Percentiles rank a stretch among this genome's conserved stretches.
These are phyloP conservation scores for Trichomycterus rosablanca DNA, from an alignment of 2,113 vertebrate species.

Conservation along the genomic window DNA sequence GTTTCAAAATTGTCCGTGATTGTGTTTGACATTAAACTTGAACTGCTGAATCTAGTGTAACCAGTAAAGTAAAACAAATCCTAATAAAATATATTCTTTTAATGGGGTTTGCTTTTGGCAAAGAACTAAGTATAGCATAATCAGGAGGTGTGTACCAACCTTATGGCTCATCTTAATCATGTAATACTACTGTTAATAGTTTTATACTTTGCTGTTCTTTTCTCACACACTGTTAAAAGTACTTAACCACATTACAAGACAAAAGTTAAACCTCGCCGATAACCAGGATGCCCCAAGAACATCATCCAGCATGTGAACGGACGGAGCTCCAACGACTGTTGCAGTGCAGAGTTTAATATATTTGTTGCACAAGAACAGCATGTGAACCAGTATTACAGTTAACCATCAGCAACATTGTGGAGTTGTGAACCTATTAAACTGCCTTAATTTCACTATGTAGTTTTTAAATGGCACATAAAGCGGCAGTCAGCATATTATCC, in stretches of 20 bases:
- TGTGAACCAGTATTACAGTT: conserved; percentile 19
- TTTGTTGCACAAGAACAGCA: conserved; percentile 1
- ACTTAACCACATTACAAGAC: conserved; percentile 77
- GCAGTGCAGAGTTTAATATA: neutral
- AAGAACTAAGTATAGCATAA: too few relatives aligned
- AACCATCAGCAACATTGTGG: conserved; percentile 9
- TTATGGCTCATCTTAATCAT: too few relatives aligned
- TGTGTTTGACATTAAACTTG: too few relatives aligned
- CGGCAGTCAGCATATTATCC: too few relatives aligned
- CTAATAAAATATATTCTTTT: too few relatives aligned
- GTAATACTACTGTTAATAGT: too few relatives aligned
- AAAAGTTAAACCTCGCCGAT: conserved; percentile 92
- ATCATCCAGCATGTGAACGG: conserved; percentile 71
- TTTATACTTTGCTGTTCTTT: neutral
- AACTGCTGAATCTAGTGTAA: too few relatives aligned
- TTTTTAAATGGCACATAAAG: too few relatives aligned
- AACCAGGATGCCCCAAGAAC: conserved; percentile 83
- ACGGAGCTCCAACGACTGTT: neutral
- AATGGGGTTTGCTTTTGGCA: too few relatives aligned
- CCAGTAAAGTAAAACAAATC: too few relatives aligned
- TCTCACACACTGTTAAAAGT: conserved; percentile 5
- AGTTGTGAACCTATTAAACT: conserved; percentile 14
- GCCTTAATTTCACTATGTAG: conserved; percentile 12
- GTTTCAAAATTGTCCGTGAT: too few relatives aligned
- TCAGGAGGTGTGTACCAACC: too few relatives aligned